phyloP scores from a whole-genome alignment of 2,888 invertebrate genomes.

The Microctonus brassicae region DNA sequence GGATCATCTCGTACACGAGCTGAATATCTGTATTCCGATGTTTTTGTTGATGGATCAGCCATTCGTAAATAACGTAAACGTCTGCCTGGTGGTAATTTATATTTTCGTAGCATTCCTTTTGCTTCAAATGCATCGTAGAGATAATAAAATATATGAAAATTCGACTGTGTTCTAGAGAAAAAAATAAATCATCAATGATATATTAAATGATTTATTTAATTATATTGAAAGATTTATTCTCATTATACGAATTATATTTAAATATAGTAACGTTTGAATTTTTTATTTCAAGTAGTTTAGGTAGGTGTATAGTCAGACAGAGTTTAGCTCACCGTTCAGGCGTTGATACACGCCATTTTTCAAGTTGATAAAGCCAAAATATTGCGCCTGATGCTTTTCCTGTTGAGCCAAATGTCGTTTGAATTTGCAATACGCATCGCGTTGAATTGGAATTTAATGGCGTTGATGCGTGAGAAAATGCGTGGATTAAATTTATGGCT shows the following conservation, averaged over 20 bases:
- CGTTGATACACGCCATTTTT: conserved; percentile 89
- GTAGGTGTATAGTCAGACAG: conserved; percentile 13
- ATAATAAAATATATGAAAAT: conserved; percentile 92
- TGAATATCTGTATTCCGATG: conserved; percentile 71
- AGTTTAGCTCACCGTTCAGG: conserved; percentile 77
- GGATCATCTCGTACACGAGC: conserved; percentile 78
- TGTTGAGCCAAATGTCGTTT: conserved; percentile 86
- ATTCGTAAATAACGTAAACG: conserved; percentile 83
- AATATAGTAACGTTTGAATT: too few relatives aligned
- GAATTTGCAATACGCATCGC: conserved; percentile 83
- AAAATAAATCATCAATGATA: too few relatives aligned
- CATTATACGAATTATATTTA: too few relatives aligned
- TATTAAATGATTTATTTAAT: too few relatives aligned
- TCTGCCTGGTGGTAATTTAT: conserved; percentile 77
- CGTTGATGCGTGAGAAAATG: conserved; percentile 87
- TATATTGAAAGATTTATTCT: too few relatives aligned
- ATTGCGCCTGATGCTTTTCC: conserved; percentile 92
- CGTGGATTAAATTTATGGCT: conserved; percentile 80
- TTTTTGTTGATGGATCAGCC: conserved; percentile 68
- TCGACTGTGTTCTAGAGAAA: conserved; percentile 88
- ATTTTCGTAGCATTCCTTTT: conserved; percentile 77
- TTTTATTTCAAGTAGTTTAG: conserved; percentile 32
- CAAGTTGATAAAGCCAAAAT: conserved; percentile 87
- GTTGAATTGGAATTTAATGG: conserved; percentile 89
- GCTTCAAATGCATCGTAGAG: conserved; percentile 87